These are phyloP conservation scores for Congeria kusceri DNA, from an alignment of 2,888 invertebrate species.

Conservation along the genomic window DNA sequence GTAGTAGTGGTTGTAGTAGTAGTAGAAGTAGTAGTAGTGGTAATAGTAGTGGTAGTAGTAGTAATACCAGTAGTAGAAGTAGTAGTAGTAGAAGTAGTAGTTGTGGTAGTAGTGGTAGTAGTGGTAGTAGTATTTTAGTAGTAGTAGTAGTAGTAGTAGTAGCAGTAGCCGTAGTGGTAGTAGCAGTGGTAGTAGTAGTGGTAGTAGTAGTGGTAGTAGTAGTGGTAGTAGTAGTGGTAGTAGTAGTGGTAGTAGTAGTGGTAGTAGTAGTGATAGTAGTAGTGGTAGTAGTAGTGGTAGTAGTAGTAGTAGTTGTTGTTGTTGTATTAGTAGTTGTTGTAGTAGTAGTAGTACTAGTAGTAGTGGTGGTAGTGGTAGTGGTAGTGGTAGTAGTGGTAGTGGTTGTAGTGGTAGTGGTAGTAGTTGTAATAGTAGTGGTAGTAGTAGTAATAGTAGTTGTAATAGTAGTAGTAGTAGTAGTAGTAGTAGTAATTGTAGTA, in stretches of 20 bases:
- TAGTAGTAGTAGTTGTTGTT: neutral
- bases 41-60: constrained; percentile 3
- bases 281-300: too few relatives aligned
- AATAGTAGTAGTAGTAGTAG: constrained; percentile 5
- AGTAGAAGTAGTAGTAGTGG: constrained; percentile 2
- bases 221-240: neutral
- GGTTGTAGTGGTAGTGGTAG: neutral
- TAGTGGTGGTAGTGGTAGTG: neutral
- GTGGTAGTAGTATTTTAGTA: neutral
- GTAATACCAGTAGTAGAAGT: neutral
- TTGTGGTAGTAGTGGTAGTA: constrained; percentile 1
- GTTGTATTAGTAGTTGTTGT: constrained; percentile 1
- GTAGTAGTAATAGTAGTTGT: constrained; percentile 1
- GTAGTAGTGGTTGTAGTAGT: constrained; percentile 3
- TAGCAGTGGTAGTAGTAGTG: constrained; percentile 1
- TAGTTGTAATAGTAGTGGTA: constrained; percentile 1
- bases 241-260: neutral
- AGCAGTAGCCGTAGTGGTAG: constrained; percentile 1
- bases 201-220: neutral
- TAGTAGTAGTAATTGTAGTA: constrained; percentile 4
- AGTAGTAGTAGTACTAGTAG: constrained; percentile 1
- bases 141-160: constrained; percentile 1
- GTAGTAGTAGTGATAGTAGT: constrained; percentile 4
- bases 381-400: neutral
- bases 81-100: constrained; percentile 2